A percentile compares a stretch with the other conserved stretches of the same genome.
phyloP scores from a whole-genome alignment of 2,888 invertebrate species.

The Hypomecis atomaria region DNA sequence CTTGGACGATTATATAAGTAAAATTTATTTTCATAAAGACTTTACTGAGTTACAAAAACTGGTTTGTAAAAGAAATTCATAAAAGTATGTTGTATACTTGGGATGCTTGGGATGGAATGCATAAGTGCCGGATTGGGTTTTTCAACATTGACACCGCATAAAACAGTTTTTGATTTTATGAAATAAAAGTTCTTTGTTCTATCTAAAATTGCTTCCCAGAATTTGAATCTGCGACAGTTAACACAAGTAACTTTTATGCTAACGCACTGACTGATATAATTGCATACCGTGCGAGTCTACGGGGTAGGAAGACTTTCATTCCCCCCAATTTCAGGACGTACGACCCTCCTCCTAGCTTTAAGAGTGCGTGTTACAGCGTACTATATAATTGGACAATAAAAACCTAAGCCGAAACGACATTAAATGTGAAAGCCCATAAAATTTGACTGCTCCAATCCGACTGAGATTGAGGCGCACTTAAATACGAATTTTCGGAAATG shows the following conservation, averaged over 20 bases:
- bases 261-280: not conserved
- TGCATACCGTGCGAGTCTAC: not conserved
- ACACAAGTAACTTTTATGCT: not conserved
- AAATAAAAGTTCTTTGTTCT: no score
- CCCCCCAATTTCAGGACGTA: constrained; percentile 14
- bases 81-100: no score
- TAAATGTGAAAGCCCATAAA: constrained; percentile 72
- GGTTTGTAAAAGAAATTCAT: no score
- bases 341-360: constrained; percentile 20
- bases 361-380: constrained; percentile 41
- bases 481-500: constrained; percentile 24
- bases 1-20: no score
- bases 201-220: no score
- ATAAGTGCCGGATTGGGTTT: no score
- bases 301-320: not conserved
- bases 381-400: constrained; percentile 70
- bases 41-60: no score
- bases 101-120: no score
- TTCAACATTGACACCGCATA: no score
- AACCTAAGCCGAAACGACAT: constrained; percentile 60
- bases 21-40: no score
- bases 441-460: constrained; percentile 55
- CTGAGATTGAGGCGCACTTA: constrained; percentile 54
- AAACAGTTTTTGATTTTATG: no score
- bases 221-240: no score